Base-by-base conservation (phyloP, 2,113 vertebrate species). In the Pelodiscus sinensis region DNA sequence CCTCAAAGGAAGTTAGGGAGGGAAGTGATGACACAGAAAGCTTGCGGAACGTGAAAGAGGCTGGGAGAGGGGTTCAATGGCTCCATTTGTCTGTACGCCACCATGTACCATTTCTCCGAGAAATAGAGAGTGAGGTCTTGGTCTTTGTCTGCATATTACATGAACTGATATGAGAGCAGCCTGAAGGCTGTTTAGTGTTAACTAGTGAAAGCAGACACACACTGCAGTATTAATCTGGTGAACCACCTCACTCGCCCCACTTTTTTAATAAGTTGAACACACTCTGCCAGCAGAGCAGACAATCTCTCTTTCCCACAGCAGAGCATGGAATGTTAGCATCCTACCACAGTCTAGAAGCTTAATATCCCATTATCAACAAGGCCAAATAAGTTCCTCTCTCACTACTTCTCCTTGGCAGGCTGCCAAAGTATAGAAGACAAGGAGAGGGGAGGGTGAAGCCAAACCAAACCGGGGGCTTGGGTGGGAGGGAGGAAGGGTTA, bases 401-500 rank as follows among this genome's bases (percentile, higher is more conserved):
- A 73, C 78, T 87, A 84, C 95, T 92, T 90, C 21, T 94, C 88
- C 79, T 85, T 98, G 98, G 98, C 96, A 90, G 89, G 79, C 81
- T 89, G 98, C 97, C 98, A 98, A 97, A 90, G 78, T 35, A 85
- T 79, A 92, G 91, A 97, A 96, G 96, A 95, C 78, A 86, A 86
- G 93, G 94, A 95, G 84, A 55, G 93, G 97, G 81, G 86, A 87
- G 78, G 86, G 78, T 82, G 90, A 94, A 82, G 19, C 18, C 35
- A 92, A 93, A 92, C 68, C 35, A 35, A 80, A 81, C 0, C 0
- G 0, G 52, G n/a, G 38, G 51, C 81, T 94, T 81, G 21, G n/a
- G 58, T 18, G 21, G 55, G 60, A 89, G 88, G 11, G 18, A 96
- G 84, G 85, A 94, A 96, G 87, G 94, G 83, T 85, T 95, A 81